Conservation (phyloP, 2,797 vertebrate genomes). For the Lemur catta region DNA sequence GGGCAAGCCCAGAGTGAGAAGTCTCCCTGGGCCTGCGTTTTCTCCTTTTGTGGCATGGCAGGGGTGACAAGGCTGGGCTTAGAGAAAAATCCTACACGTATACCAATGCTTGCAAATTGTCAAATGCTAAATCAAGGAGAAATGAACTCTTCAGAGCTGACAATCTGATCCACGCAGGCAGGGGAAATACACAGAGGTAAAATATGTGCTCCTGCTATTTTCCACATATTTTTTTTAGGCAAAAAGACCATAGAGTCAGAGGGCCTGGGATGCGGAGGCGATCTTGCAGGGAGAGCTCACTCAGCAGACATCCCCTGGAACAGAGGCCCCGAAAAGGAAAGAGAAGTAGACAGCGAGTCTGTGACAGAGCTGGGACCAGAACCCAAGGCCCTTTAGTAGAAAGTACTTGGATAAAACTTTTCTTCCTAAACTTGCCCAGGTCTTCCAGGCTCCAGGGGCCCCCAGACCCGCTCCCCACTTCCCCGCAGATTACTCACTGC, state of each 20-base stretch:
- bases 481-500: slow-evolving; percentile 88
- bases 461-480: background rate
- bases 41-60: background rate
- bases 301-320: background rate
- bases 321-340: fast-evolving
- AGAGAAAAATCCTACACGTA: background rate
- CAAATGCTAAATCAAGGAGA: background rate
- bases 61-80: background rate
- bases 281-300: background rate
- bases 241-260: background rate
- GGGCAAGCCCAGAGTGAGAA: background rate
- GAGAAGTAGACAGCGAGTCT: background rate
- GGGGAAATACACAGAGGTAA: background rate
- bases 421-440: background rate
- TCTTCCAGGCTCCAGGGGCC: background rate
- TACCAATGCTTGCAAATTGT: background rate
- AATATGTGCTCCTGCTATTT: background rate
- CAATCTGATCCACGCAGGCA: background rate
- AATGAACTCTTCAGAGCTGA: background rate
- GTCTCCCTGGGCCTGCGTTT: background rate
- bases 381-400: background rate
- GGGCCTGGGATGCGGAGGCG: background rate
- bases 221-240: background rate
- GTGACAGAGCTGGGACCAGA: background rate
- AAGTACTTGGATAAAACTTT: background rate